These are phyloP conservation scores for Drosophila birchii DNA, from an alignment of 2,888 invertebrate species.

Conservation along the genomic window DNA sequence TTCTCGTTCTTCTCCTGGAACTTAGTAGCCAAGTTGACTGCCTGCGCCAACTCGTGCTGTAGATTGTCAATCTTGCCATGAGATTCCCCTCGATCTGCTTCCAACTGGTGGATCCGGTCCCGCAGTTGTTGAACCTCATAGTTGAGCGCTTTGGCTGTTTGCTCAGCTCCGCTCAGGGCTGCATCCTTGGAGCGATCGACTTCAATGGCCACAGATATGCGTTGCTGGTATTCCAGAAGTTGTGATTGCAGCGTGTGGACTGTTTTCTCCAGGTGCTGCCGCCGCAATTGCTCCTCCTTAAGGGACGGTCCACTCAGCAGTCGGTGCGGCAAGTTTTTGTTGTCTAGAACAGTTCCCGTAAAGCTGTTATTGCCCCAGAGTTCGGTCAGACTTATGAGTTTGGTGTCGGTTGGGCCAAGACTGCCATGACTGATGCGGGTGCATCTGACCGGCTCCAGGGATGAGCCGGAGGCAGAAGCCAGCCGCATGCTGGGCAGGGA, in stretches of 20 bases:
- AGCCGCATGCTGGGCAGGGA: slow-evolving; percentile 69
- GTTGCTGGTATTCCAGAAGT: slow-evolving; percentile 91
- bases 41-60: slow-evolving; percentile 90
- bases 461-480: slow-evolving; percentile 10
- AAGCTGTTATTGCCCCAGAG: slow-evolving; percentile 82
- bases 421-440: slow-evolving; percentile 19
- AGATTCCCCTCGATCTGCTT: slow-evolving; percentile 82
- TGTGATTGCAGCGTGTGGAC: slow-evolving; percentile 91
- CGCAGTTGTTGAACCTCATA: slow-evolving; percentile 71
- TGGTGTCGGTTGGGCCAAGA: slow-evolving; percentile 42
- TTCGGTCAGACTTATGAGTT: slow-evolving; percentile 83
- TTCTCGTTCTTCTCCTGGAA: slow-evolving; percentile 88
- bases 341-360: slow-evolving; percentile 62
- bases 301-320: slow-evolving; percentile 84
- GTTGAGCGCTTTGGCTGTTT: slow-evolving; percentile 86
- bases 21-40: slow-evolving; percentile 88
- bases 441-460: slow-evolving; percentile 9
- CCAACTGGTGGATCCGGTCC: slow-evolving; percentile 71
- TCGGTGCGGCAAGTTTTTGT: slow-evolving; percentile 53
- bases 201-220: slow-evolving; percentile 90
- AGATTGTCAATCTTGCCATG: slow-evolving; percentile 87
- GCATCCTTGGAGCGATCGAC: slow-evolving; percentile 91
- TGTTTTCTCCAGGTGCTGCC: slow-evolving; percentile 90
- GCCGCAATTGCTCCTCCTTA: slow-evolving; percentile 91
- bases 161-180: slow-evolving; percentile 88